Evolutionary conservation across 2,113 vertebrate species (phyloP).

Genomic region (cat (Felis catus)): DNA sequence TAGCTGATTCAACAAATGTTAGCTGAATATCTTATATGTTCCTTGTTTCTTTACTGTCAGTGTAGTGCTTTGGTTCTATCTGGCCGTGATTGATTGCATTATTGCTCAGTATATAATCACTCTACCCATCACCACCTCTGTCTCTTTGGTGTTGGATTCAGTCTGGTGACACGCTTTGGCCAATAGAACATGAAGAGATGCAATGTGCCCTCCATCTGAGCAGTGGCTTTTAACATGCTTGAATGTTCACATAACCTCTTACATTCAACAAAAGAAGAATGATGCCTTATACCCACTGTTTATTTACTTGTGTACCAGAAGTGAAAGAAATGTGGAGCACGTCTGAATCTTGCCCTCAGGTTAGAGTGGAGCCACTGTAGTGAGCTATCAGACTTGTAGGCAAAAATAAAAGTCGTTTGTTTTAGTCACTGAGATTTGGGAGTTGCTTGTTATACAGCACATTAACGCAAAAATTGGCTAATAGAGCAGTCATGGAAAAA

Average conservation of each 20-base stretch:
- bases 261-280: not conserved
- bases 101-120: not conserved
- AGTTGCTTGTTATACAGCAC: not conserved
- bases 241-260: not conserved
- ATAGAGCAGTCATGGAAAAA: not conserved
- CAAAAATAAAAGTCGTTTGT: not conserved
- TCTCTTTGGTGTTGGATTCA: not conserved
- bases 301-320: not conserved
- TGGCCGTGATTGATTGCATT: not conserved
- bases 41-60: not conserved
- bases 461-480: not conserved
- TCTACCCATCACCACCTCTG: fast-evolving
- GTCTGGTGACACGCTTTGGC: not conserved
- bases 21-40: not conserved
- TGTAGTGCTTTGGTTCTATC: not conserved
- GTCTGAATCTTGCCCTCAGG: not conserved
- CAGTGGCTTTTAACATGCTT: not conserved
- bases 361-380: not conserved
- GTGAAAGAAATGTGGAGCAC: not conserved
- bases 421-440: not conserved
- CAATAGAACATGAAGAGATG: not conserved
- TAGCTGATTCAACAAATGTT: not conserved
- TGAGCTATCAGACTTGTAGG: not conserved
- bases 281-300: not conserved
- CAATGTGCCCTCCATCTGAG: not conserved